Evolutionary conservation across 2,888 invertebrate genomes (phyloP), one percentile per base, ranked within the genome.

Genomic region (Acronicta aceris): DNA sequence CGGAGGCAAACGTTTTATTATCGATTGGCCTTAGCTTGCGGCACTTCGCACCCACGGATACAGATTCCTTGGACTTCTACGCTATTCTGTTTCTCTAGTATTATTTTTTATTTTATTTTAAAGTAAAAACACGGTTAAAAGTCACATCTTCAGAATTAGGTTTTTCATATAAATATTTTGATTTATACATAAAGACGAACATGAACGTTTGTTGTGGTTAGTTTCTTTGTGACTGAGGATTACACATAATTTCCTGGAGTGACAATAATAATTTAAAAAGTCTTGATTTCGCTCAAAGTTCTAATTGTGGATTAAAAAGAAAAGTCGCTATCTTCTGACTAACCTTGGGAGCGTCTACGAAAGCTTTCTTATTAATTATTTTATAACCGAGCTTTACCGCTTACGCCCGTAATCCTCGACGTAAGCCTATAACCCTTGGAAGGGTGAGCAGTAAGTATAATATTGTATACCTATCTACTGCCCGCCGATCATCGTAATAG

Each of bases 371-470:
- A 54, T 64, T 69, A 64, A 68, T 68, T 68, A 68, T 69, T 68
- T 68, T 70, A 68, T 64, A 59, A 69, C 67, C 67, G 50, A 69
- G 53, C 70, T 68, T 64, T 58, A 54, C 64, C 46, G 59, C 69
- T 69, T 67, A 58, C 25, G 64, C 15, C 16, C 50, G 27, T 69
- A 54, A 67, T 69, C 64, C 64, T 36, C 10, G 16, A 27, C 45
- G 43, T 62, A 64, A 67, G 66, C 51, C 51, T 45, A 38, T 48
- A 52, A 63, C 41, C 64, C 64, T 46, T 12, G 36, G 52, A 69
- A 69, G 64, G 64, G 50, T 58, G 50, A 69, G 25, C 33, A 57
- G 41, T 62, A 52, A 57, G 41, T 62, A 52, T 67, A 51, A 52
- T 62, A 66, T 56, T 57, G 38, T 50, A 63, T 17, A 38, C 27